Conservation (phyloP, 2,113 vertebrate species). For the Oplegnathus fasciatus region DNA sequence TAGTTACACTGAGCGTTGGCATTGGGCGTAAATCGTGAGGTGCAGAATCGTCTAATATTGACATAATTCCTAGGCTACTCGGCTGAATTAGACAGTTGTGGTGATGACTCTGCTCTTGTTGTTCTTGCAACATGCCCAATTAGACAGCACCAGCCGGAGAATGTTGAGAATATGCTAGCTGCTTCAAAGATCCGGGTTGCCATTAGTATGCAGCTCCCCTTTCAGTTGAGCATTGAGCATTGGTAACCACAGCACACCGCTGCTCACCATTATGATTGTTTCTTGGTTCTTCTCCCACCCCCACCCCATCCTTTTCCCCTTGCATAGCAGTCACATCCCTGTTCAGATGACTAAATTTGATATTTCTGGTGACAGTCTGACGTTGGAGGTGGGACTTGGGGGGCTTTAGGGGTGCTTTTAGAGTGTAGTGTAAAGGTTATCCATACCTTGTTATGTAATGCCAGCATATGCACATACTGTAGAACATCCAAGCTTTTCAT, state of each 20-base stretch:
- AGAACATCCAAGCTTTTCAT: background rate
- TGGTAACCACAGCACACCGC: constrained; percentile 33
- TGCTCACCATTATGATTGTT: constrained; percentile 33
- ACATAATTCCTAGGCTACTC: background rate
- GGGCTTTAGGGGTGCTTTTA: background rate
- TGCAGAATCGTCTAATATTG: background rate
- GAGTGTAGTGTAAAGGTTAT: constrained; percentile 30
- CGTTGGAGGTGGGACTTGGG: constrained; percentile 20
- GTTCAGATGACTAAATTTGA: constrained; percentile 22
- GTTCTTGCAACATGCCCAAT: constrained; percentile 28
- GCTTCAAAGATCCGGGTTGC: constrained; percentile 25
- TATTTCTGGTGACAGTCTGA: constrained; percentile 24
- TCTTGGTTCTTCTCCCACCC: constrained; percentile 6
- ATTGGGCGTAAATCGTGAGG: background rate
- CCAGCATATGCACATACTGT: background rate
- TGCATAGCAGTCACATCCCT: background rate
- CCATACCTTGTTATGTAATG: background rate
- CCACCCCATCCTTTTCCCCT: background rate
- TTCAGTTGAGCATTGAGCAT: constrained; percentile 18
- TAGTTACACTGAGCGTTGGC: background rate
- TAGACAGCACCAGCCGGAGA: constrained; percentile 15
- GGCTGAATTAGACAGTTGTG: background rate
- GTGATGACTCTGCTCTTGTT: background rate
- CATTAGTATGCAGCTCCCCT: constrained; percentile 33
- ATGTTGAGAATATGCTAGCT: background rate